These are phyloP conservation scores for Hylaeus anthracinus DNA, from an alignment of 1,140 invertebrate species.

Conservation along the genomic window DNA sequence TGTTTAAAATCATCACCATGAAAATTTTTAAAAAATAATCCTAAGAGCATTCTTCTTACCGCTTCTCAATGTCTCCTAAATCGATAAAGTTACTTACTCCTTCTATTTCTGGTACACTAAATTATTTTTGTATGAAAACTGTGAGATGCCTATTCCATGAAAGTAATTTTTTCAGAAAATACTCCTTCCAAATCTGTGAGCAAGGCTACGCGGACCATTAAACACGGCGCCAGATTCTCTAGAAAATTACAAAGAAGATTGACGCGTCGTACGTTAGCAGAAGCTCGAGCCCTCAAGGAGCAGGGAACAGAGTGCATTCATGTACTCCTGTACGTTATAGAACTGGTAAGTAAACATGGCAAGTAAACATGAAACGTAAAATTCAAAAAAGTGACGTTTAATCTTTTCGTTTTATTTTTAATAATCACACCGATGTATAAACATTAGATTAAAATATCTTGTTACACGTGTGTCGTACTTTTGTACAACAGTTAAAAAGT, in stretches of 20 bases:
- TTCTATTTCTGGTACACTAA: too few species aligned
- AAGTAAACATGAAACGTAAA: not conserved
- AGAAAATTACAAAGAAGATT: conserved; percentile 86
- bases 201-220: conserved; percentile 86
- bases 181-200: conserved; percentile 71
- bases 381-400: not conserved
- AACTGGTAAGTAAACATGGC: conserved; percentile 83
- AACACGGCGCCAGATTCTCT: conserved; percentile 87
- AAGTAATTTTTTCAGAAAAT: conserved; percentile 53
- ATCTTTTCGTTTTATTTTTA: too few species aligned
- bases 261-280: conserved; percentile 86
- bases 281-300: conserved; percentile 88
- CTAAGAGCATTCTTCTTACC: too few species aligned
- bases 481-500: too few species aligned
- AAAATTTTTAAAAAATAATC: too few species aligned
- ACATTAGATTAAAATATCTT: too few species aligned
- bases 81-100: too few species aligned
- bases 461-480: too few species aligned
- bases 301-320: conserved; percentile 90
- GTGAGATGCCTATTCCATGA: not conserved
- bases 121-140: not conserved
- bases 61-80: too few species aligned
- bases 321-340: conserved; percentile 87
- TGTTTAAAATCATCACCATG: too few species aligned
- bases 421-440: too few species aligned